Evolutionary conservation across 2,113 vertebrate genomes (phyloP).

Genomic region (Ginglymostoma cirratum): DNA sequence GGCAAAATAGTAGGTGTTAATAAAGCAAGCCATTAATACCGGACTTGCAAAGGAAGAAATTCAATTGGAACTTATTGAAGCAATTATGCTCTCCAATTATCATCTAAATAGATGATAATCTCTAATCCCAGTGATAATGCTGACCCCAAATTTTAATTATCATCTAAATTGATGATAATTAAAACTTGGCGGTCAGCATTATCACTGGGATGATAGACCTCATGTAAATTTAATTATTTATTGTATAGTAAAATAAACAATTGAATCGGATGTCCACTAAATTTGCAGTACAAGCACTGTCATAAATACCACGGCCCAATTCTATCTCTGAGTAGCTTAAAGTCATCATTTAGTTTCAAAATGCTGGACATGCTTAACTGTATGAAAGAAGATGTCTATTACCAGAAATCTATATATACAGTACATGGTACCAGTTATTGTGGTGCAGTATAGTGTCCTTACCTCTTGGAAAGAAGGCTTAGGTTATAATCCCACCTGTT

Average conservation of each 20-base stretch:
- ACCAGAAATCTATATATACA: neutral
- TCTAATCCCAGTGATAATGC: no score
- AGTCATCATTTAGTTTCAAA: slow-evolving; percentile 24
- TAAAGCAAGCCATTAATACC: neutral
- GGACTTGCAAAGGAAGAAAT: neutral
- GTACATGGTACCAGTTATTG: neutral
- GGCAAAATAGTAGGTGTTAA: neutral
- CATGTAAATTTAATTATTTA: neutral
- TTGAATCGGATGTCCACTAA: neutral
- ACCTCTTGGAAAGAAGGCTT: no score
- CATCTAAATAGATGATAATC: neutral
- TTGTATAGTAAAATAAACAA: neutral
- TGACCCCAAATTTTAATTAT: no score
- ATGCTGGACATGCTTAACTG: neutral
- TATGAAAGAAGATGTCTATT: neutral
- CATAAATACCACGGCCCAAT: neutral
- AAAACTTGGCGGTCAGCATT: neutral
- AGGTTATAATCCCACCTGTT: no score
- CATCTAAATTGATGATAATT: neutral
- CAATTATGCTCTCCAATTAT: neutral
- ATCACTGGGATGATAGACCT: neutral
- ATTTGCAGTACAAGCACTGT: neutral
- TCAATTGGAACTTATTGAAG: neutral
- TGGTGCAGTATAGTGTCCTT: no score
- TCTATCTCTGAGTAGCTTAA: neutral